Conservation (phyloP, 1,140 invertebrate genomes). For the Lerema accius region DNA sequence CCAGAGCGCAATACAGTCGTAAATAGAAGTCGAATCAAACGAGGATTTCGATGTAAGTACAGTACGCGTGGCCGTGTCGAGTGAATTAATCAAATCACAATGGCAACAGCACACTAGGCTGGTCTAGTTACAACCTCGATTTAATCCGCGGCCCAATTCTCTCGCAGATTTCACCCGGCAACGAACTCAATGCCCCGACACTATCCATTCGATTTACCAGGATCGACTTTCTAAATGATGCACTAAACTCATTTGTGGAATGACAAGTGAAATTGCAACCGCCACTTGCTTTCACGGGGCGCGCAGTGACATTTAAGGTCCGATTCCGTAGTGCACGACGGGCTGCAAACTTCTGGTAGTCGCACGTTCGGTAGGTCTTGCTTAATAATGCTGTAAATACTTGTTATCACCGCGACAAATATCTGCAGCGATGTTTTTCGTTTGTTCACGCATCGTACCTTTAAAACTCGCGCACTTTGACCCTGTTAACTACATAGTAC, state of each 20-base stretch:
- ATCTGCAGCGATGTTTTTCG: too few species aligned
- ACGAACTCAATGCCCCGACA: conserved; percentile 33
- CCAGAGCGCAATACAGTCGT: too few species aligned
- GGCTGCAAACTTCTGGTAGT: too few species aligned
- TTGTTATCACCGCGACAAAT: too few species aligned
- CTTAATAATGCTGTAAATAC: too few species aligned
- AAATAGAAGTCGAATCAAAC: too few species aligned
- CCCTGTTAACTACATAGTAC: too few species aligned
- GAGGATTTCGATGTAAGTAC: too few species aligned
- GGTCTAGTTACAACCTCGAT: conserved; percentile 16
- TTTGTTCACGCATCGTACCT: too few species aligned
- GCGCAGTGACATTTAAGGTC: conserved; percentile 56
- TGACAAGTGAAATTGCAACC: conserved; percentile 72
- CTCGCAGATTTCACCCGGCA: conserved; percentile 39
- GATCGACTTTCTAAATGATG: conserved; percentile 77
- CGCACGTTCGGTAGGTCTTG: too few species aligned
- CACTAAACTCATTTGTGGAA: conserved; percentile 72
- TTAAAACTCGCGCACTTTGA: too few species aligned
- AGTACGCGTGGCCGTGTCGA: background rate
- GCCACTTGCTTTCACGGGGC: conserved; percentile 64
- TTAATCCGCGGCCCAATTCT: conserved; percentile 29
- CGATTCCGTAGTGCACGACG: background rate
- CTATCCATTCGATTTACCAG: conserved; percentile 69
- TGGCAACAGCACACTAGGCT: conserved; percentile 14
- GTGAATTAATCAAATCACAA: conserved; percentile 32